Percentiles rank a stretch among this genome's conserved stretches.
These are phyloP conservation scores for Helicoverpa armigera DNA, from an alignment of 1,140 invertebrate species.

Conservation along the genomic window DNA sequence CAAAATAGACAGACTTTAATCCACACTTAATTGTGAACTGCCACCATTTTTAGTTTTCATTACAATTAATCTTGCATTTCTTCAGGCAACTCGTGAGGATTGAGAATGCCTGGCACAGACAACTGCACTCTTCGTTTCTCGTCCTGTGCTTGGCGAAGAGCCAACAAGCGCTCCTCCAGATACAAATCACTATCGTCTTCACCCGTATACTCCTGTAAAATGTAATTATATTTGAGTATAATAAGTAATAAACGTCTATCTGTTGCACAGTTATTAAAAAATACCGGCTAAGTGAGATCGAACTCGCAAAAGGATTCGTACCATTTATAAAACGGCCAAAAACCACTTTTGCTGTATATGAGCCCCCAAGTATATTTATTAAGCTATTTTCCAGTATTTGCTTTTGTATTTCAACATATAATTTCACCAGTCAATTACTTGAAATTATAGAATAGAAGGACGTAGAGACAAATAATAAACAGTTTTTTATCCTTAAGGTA, in stretches of 20 bases:
- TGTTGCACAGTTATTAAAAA: no score
- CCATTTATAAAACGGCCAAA: no score
- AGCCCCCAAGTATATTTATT: constrained; percentile 3
- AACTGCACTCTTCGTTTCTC: constrained; percentile 97
- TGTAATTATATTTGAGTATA: neutral
- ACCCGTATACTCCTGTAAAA: constrained; percentile 96
- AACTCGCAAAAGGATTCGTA: no score
- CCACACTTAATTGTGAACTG: constrained; percentile 69
- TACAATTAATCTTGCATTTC: constrained; percentile 97
- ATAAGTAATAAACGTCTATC: no score
- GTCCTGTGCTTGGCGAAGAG: constrained; percentile 95
- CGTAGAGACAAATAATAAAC: no score
- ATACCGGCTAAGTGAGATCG: no score
- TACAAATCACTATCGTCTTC: constrained; percentile 99
- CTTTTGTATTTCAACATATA: no score
- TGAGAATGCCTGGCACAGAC: constrained; percentile 98
- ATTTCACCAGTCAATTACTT: no score
- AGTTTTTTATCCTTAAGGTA: no score
- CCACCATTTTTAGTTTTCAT: constrained; percentile 68
- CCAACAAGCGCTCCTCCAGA: constrained; percentile 97
- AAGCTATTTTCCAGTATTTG: no score
- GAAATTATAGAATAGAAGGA: no score
- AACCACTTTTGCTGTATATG: no score
- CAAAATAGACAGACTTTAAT: constrained; percentile 29
- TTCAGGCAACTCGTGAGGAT: constrained; percentile 98